These are phyloP conservation scores for Liposcelis brunnea DNA, from an alignment of 2,888 invertebrate species.

Conservation along the genomic window DNA sequence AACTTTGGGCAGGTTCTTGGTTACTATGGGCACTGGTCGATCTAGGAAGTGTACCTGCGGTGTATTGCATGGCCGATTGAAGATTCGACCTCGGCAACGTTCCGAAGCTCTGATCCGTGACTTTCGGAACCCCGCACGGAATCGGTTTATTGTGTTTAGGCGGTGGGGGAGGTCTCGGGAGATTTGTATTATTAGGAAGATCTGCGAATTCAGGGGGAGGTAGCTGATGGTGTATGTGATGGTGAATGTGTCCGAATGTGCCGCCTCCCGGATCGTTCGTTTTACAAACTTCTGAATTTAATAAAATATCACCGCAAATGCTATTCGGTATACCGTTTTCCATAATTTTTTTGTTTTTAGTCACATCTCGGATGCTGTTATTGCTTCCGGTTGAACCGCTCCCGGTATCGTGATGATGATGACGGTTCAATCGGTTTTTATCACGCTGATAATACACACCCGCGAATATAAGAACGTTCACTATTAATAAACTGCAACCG, in stretches of 20 bases:
- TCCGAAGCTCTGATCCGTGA: conserved; percentile 8
- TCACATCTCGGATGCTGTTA: conserved; percentile 26
- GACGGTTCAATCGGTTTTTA: conserved; percentile 44
- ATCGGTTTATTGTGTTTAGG: conserved; percentile 47
- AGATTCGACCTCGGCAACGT: conserved; percentile 1
- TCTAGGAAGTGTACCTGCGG: conserved; percentile 4
- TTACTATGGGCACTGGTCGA: conserved; percentile 2
- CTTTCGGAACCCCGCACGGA: conserved; percentile 3
- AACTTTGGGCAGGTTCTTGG: conserved; percentile 6
- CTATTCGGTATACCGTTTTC: conserved; percentile 81
- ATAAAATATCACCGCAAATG: conserved; percentile 69
- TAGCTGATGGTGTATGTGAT: conserved; percentile 56
- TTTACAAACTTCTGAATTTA: conserved; percentile 27
- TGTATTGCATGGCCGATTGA: conserved; percentile 5
- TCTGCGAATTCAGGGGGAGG: conserved; percentile 75
- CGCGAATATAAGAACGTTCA: conserved; percentile 86
- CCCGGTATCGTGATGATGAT: conserved; percentile 3
- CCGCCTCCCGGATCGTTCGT: conserved; percentile 29
- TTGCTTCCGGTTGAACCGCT: conserved; percentile 20
- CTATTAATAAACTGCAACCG: conserved; percentile 76
- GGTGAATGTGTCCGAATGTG: conserved; percentile 56
- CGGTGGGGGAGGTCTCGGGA: conserved; percentile 58
- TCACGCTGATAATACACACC: conserved; percentile 87
- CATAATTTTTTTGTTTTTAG: conserved; percentile 41
- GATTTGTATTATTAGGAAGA: conserved; percentile 46